Conservation (phyloP, 2,888 invertebrate genomes). For the Sinelater perroti region DNA sequence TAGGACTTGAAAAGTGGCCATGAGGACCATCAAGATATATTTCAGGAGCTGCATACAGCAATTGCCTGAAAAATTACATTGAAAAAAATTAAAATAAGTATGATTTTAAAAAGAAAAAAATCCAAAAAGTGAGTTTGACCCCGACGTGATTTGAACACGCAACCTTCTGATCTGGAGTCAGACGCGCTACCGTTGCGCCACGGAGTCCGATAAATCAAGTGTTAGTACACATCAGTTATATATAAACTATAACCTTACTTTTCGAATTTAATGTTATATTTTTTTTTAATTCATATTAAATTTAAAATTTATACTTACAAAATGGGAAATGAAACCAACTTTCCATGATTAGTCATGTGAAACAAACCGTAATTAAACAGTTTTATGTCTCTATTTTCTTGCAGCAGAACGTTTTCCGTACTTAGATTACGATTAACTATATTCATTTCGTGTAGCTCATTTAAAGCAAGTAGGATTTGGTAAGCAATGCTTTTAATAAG, state of each 20-base stretch:
- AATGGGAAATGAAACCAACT: slow-evolving; percentile 89
- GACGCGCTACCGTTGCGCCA: slow-evolving; percentile 98
- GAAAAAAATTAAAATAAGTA: too few species aligned
- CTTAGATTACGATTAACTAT: slow-evolving; percentile 84
- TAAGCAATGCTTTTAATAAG: slow-evolving; percentile 73
- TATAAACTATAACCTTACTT: slow-evolving; percentile 5
- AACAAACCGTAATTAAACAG: slow-evolving; percentile 94
- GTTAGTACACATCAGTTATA: background rate
- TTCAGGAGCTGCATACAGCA: slow-evolving; percentile 85
- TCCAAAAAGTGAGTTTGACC: slow-evolving; percentile 68
- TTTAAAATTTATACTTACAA: slow-evolving; percentile 66
- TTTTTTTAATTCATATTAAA: slow-evolving; percentile 1
- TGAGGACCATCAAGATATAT: slow-evolving; percentile 72
- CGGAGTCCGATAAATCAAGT: slow-evolving; percentile 70
- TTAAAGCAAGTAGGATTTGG: slow-evolving; percentile 78
- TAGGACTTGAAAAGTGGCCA: slow-evolving; percentile 66
- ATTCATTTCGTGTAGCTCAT: slow-evolving; percentile 74
- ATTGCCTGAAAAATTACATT: slow-evolving; percentile 71
- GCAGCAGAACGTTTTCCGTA: slow-evolving; percentile 83
- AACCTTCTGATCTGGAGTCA: slow-evolving; percentile 98
- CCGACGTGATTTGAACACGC: slow-evolving; percentile 98
- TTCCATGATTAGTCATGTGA: slow-evolving; percentile 88
- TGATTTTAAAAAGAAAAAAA: too few species aligned
- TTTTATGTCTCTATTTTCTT: slow-evolving; percentile 77
- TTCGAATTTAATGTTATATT: slow-evolving; percentile 1